A percentile compares a stretch with the other conserved stretches of the same genome.
These are phyloP conservation scores for Lepeophtheirus nordmannii DNA, from an alignment of 2,888 invertebrate species.

Conservation along the genomic window DNA sequence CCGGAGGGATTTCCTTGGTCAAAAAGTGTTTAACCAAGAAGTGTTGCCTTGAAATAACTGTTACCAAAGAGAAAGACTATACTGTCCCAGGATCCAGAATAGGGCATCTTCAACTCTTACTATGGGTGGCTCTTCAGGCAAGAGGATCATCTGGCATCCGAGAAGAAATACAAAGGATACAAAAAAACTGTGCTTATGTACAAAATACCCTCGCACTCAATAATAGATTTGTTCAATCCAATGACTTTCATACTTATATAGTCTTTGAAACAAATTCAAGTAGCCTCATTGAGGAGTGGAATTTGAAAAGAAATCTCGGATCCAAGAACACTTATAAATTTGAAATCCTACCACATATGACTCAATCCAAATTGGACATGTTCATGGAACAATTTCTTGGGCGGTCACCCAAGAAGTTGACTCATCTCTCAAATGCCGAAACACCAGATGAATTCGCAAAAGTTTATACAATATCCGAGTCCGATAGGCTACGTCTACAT, in stretches of 20 bases:
- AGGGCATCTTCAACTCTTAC: neutral
- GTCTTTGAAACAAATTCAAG: neutral
- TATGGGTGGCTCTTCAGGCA: neutral
- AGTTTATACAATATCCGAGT: neutral
- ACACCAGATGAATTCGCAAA: neutral
- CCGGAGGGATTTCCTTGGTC: neutral
- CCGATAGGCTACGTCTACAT: neutral
- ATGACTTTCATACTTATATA: neutral
- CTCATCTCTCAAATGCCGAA: neutral
- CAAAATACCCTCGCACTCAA: neutral
- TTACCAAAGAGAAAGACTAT: neutral
- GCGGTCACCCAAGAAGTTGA: neutral
- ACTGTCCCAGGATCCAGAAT: neutral
- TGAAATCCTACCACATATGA: neutral
- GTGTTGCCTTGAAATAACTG: neutral
- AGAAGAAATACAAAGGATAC: neutral
- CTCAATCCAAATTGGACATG: neutral
- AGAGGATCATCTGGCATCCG: neutral
- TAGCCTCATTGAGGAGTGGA: neutral
- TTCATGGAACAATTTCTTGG: neutral
- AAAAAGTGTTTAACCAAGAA: neutral
- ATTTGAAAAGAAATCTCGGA: neutral
- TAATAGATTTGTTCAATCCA: neutral
- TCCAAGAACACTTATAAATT: neutral
- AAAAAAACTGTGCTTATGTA: neutral